A percentile compares a stretch with the other conserved stretches of the same genome.
Evolutionary conservation across 2,797 vertebrate genomes (phyloP).

Genomic region (Lacerta agilis): DNA sequence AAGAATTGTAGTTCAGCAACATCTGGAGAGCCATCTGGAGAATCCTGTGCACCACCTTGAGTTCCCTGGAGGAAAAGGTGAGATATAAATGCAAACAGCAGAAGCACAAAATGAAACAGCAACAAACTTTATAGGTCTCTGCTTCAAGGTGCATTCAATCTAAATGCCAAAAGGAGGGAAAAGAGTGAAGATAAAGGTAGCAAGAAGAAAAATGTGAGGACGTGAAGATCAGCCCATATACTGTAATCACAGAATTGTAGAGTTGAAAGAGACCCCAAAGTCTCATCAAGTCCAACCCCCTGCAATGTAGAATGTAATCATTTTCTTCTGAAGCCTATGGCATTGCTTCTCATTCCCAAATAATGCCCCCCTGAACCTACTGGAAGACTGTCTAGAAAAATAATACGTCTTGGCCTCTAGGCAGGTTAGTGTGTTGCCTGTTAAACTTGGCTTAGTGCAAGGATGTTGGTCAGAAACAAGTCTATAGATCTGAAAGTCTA

Average conservation of each 20-base stretch:
- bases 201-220: not conserved
- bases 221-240: not conserved
- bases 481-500: not conserved
- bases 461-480: not conserved
- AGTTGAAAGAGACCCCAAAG: too few relatives aligned
- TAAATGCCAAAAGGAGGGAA: not conserved
- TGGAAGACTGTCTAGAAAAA: not conserved
- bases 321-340: not conserved
- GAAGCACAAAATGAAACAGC: not conserved
- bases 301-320: too few relatives aligned
- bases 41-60: not conserved
- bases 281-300: too few relatives aligned
- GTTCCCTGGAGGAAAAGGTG: too few relatives aligned
- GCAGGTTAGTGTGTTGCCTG: not conserved
- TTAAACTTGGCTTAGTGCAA: not conserved
- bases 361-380: not conserved
- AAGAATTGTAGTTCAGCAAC: not conserved
- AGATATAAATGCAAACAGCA: too few relatives aligned
- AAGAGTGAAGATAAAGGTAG: not conserved
- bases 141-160: not conserved
- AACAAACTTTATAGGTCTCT: not conserved
- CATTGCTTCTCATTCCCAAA: not conserved
- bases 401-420: too few relatives aligned
- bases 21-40: not conserved
- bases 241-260: too few relatives aligned